phyloP scores from a whole-genome alignment of 2,888 invertebrate species.

The Chesias legatella region DNA sequence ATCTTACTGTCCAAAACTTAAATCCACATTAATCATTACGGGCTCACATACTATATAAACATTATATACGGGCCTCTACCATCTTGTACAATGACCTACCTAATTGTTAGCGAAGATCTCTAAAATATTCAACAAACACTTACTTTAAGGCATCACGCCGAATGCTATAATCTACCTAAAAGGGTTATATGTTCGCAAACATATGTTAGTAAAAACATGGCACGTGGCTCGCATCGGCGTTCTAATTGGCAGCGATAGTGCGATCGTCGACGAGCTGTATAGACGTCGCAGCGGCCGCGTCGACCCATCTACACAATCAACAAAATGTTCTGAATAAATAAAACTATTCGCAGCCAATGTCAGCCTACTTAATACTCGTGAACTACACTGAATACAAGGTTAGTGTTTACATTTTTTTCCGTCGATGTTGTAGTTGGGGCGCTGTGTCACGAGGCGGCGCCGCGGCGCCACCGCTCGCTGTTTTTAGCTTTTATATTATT shows the following conservation, averaged over 20 bases:
- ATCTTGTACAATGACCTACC: too few relatives aligned
- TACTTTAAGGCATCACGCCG: too few relatives aligned
- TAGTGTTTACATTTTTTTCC: constrained; percentile 27
- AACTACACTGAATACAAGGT: constrained; percentile 40
- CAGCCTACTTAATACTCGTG: constrained; percentile 34
- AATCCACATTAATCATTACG: too few relatives aligned
- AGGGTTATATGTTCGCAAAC: too few relatives aligned
- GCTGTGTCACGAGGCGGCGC: constrained; percentile 27
- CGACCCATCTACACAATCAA: constrained; percentile 11
- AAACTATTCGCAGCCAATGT: constrained; percentile 38
- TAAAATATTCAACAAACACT: too few relatives aligned
- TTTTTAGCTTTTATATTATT: constrained; percentile 64
- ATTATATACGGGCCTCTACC: too few relatives aligned
- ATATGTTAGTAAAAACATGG: background rate
- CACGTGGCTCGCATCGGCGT: constrained; percentile 8
- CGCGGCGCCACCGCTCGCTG: constrained; percentile 32
- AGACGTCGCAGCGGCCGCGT: constrained; percentile 13
- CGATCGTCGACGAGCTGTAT: constrained; percentile 14
- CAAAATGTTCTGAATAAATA: constrained; percentile 21
- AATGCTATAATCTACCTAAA: too few relatives aligned
- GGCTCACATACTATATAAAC: too few relatives aligned
- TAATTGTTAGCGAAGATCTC: too few relatives aligned
- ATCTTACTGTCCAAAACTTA: too few relatives aligned
- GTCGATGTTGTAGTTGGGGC: constrained; percentile 13
- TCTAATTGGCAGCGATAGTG: constrained; percentile 18